Evolutionary conservation across 2,113 vertebrate species (phyloP), one percentile per base, ranked within the genome.

Genomic region (Urocitellus parryii): DNA sequence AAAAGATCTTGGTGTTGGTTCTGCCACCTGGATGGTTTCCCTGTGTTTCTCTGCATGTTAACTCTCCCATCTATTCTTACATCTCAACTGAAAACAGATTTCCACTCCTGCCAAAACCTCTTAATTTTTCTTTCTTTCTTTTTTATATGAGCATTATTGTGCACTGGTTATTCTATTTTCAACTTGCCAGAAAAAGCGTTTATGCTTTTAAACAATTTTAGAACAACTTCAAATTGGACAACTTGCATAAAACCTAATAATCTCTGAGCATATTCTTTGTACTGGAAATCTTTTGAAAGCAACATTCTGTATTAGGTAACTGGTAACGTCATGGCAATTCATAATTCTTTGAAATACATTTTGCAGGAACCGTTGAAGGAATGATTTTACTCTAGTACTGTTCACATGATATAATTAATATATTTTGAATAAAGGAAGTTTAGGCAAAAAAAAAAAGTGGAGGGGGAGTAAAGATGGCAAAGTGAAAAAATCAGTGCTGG

Each of bases 141-240:
- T 85, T 84, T 91, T 72, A 91, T 37, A 87, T 74, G 48, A 95
- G 61, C 65, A 77, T 94, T 95, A 74, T 92, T 73, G 8, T 67
- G 74, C 25, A 56, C 39, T 95, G 56, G 32, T 91, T 85, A 94
- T 74, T 94, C 58, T 80, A 88, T 94, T 97, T 95, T 90, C 91
- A 88, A 77, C 48, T 96, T 96, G 65, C 51, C 92, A 87, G 65
- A 51, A 91, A 82, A 93, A 77, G 34, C 29, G 67, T 77, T 76
- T 77, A 58, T 84, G 56, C n/a, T 94, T 56, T 90, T 84, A 87
- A 97, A 87, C 82, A 95, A 96, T 89, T 95, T 95, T 88, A 97
- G 63, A 93, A 94, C 45, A 95, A 65, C 56, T 81, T 97, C 61
- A 78, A 74, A 87, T 67, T 87, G 27, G 53, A 90, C 96, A 97